Percentiles rank a stretch among this genome's conserved stretches.
phyloP scores from a whole-genome alignment of 2,113 vertebrate species.

The Nicator chloris region DNA sequence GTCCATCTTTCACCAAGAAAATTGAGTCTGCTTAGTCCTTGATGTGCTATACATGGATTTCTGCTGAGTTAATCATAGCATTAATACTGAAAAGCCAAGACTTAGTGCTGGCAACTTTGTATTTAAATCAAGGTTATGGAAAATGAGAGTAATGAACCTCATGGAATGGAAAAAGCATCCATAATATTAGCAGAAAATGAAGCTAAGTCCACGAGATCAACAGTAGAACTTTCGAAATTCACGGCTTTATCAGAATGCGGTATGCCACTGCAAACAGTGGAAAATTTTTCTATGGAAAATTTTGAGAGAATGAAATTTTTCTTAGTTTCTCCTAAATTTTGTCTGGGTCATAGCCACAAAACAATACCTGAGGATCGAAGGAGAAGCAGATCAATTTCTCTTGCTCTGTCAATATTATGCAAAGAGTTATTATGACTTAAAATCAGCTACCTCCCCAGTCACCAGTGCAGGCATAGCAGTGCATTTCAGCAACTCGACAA shows the following conservation, averaged over 20 bases:
- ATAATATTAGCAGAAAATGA: neutral
- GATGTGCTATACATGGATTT: neutral
- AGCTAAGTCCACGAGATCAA: neutral
- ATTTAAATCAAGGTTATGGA: neutral
- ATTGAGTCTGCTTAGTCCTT: neutral
- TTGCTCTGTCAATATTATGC: neutral
- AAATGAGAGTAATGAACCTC: neutral
- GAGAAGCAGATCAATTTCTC: neutral
- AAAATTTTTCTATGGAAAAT: neutral
- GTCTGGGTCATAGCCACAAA: neutral
- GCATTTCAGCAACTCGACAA: neutral
- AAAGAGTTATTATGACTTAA: neutral
- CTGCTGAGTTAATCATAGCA: neutral
- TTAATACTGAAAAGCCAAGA: neutral
- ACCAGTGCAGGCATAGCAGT: fast-evolving
- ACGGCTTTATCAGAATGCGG: fast-evolving
- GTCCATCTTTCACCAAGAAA: neutral
- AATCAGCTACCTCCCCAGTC: neutral
- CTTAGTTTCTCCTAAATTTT: neutral
- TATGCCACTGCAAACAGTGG: neutral
- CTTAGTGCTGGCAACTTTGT: neutral
- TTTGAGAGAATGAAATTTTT: neutral
- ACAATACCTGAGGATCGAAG: neutral
- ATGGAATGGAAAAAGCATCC: neutral
- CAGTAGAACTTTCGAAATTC: neutral